Evolutionary conservation across 2,797 vertebrate genomes (phyloP).

Genomic region (Atherinosoma microstoma): DNA sequence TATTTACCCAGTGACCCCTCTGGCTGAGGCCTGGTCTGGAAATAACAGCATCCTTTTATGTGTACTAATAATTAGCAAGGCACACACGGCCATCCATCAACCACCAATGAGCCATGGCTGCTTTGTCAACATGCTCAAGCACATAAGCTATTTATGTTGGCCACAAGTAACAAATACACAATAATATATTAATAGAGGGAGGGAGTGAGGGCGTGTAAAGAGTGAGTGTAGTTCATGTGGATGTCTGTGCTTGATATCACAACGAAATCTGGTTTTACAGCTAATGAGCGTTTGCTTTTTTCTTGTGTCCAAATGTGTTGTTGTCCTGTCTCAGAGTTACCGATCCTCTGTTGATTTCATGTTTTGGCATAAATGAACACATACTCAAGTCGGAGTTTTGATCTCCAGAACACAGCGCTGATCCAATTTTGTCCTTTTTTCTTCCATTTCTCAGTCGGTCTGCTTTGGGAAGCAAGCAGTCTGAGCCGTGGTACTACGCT

Average conservation of each 20-base stretch:
- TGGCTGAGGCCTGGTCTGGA: constrained; percentile 73
- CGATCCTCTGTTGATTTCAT: constrained; percentile 6
- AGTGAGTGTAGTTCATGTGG: constrained; percentile 9
- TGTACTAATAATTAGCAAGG: constrained; percentile 85
- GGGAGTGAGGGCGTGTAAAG: constrained; percentile 36
- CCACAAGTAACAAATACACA: constrained; percentile 74
- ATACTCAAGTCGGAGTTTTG: constrained; percentile 17
- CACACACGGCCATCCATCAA: constrained; percentile 85
- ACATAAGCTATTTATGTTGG: constrained; percentile 82
- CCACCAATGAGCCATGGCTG: constrained; percentile 76
- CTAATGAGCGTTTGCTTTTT: constrained; percentile 16
- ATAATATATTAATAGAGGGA: constrained; percentile 64
- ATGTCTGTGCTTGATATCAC: constrained; percentile 15
- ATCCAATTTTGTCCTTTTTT: not conserved
- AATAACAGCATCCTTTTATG: constrained; percentile 86
- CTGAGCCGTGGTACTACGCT: constrained; percentile 39
- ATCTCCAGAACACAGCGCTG: constrained; percentile 16
- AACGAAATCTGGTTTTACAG: constrained; percentile 30
- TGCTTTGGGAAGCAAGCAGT: constrained; percentile 31
- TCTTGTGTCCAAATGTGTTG: constrained; percentile 11
- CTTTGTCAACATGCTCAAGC: constrained; percentile 81
- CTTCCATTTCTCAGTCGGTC: constrained; percentile 1
- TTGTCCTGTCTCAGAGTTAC: not conserved
- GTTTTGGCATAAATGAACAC: constrained; percentile 2
- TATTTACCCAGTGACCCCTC: constrained; percentile 83